These are phyloP conservation scores for Drosophila nr. perissopoda DNA, from an alignment of 2,888 invertebrate genomes.

Conservation along the genomic window DNA sequence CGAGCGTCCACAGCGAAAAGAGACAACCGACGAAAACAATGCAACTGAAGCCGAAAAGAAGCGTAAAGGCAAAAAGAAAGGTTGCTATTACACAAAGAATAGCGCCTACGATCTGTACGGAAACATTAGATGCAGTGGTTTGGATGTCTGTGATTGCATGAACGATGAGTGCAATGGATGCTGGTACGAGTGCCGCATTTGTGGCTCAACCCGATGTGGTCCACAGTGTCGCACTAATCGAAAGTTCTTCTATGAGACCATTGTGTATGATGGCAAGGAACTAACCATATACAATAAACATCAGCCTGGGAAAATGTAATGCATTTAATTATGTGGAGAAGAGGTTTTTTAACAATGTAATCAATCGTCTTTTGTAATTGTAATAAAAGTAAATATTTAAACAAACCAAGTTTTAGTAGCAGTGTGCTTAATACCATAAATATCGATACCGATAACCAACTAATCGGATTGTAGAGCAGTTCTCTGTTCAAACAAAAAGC, in stretches of 20 bases:
- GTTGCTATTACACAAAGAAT: conserved; percentile 45
- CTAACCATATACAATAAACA: conserved; percentile 78
- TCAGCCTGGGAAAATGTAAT: conserved; percentile 40
- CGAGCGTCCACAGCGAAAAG: conserved; percentile 65
- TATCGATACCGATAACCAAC: neutral
- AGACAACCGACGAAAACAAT: conserved; percentile 78
- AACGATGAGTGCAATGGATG: conserved; percentile 92
- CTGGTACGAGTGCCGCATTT: conserved; percentile 92
- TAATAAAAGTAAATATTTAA: conserved; percentile 2
- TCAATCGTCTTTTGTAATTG: conserved; percentile 3
- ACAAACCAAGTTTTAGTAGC: neutral
- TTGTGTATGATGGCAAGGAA: conserved; percentile 92
- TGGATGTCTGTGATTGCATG: conserved; percentile 94
- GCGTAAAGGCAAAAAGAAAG: conserved; percentile 86
- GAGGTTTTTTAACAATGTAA: conserved; percentile 5
- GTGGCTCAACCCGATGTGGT: conserved; percentile 91
- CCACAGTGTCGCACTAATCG: conserved; percentile 92
- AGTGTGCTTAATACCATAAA: neutral
- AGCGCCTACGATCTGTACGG: conserved; percentile 89
- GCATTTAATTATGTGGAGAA: neutral
- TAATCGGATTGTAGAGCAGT: neutral
- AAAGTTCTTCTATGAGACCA: conserved; percentile 91
- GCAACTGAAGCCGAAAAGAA: conserved; percentile 88
- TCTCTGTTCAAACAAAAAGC: neutral
- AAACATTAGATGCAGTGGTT: conserved; percentile 87